Conservation (phyloP, 2,888 invertebrate species). For the Tetramorium bicarinatum region DNA sequence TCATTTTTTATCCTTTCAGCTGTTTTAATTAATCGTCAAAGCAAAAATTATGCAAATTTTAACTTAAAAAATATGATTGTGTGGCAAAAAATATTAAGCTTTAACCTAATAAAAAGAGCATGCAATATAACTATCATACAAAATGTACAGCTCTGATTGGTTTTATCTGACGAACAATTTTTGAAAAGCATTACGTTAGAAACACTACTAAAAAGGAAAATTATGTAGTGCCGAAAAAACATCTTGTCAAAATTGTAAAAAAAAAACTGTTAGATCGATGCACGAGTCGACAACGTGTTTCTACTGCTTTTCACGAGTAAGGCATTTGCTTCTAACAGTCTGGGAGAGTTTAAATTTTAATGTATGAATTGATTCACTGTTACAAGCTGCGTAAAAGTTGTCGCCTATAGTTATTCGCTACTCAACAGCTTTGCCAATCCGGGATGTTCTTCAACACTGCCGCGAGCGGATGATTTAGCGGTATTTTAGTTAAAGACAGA, state of each 20-base stretch:
- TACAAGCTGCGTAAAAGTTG: constrained; percentile 48
- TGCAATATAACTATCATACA: neutral
- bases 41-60: neutral
- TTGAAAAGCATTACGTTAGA: constrained; percentile 27
- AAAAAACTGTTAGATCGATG: constrained; percentile 9
- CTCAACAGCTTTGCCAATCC: constrained; percentile 29
- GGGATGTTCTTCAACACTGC: neutral
- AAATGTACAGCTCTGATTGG: neutral
- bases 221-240: neutral
- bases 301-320: constrained; percentile 10
- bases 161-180: neutral
- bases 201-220: neutral
- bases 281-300: neutral
- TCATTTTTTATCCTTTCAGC: neutral
- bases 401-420: constrained; percentile 46
- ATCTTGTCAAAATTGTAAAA: constrained; percentile 10
- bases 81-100: neutral
- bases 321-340: constrained; percentile 15
- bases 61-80: neutral
- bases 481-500: neutral
- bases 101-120: neutral
- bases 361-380: constrained; percentile 39
- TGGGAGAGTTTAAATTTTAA: constrained; percentile 43
- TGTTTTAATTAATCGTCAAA: neutral
- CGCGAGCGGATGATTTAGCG: neutral